phyloP scores from a whole-genome alignment of 2,113 vertebrate species.

The Microtus montanus region DNA sequence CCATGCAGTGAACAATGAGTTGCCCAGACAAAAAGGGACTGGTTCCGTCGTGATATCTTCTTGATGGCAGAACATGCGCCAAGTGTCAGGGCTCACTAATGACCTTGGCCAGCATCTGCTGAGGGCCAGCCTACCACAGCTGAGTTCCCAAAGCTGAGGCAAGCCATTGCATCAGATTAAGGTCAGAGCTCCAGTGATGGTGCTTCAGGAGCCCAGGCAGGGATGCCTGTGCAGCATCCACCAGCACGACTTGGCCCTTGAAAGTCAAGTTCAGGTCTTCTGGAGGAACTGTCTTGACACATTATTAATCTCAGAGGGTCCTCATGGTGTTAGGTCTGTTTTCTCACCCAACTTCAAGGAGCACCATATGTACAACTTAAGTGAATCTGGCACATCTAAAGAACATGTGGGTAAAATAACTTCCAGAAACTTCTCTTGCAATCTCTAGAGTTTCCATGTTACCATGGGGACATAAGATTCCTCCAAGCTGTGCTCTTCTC shows the following conservation, averaged over 20 bases:
- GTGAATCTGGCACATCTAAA: constrained; percentile 51
- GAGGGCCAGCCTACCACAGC: too few relatives aligned
- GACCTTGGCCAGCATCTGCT: not conserved
- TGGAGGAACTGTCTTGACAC: not conserved
- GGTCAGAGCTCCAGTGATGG: not conserved
- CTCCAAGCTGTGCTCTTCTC: too few relatives aligned
- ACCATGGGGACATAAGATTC: not conserved
- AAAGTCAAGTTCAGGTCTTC: not conserved
- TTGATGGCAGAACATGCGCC: not conserved
- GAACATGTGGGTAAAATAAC: constrained; percentile 27
- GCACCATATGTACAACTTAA: constrained; percentile 41
- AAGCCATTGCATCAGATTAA: not conserved
- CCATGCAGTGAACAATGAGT: too few relatives aligned
- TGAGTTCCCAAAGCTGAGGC: constrained; percentile 9
- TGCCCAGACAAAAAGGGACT: not conserved
- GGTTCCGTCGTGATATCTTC: not conserved
- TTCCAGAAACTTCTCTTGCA: not conserved
- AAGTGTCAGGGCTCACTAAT: not conserved
- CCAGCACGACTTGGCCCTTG: fast-evolving
- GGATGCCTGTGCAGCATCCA: not conserved
- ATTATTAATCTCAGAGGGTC: not conserved
- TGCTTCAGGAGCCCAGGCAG: not conserved
- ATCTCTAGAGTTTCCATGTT: constrained; percentile 12
- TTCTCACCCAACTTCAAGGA: constrained; percentile 31
- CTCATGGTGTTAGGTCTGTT: not conserved